A percentile compares a stretch with the other conserved stretches of the same genome.
phyloP scores from a whole-genome alignment of 2,888 invertebrate genomes.

The Acanthacorydalis orientalis region DNA sequence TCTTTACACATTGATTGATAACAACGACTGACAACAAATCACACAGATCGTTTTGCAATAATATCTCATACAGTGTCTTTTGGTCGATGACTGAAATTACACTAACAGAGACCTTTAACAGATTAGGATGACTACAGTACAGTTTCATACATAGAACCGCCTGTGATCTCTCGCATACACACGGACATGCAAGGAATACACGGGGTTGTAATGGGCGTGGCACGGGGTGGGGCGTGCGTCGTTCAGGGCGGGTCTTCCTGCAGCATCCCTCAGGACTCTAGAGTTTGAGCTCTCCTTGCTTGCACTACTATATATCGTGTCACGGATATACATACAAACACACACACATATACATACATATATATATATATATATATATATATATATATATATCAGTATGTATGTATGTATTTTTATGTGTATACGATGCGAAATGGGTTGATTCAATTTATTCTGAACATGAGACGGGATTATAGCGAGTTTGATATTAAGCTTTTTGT shows the following conservation, averaged over 20 bases:
- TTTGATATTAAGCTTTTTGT: no score
- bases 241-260: conserved; percentile 6
- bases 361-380: conserved; percentile 1
- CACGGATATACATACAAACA: not conserved
- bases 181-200: not conserved
- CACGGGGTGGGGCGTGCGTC: conserved; percentile 8
- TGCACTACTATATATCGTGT: not conserved
- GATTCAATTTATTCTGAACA: no score
- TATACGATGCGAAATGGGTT: no score
- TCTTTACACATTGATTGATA: no score
- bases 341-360: not conserved
- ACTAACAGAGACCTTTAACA: no score
- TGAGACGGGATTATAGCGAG: no score
- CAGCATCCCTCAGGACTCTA: conserved; percentile 9
- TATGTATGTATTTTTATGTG: not conserved
- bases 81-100: no score
- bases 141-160: no score
- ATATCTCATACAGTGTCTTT: no score
- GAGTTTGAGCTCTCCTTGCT: not conserved
- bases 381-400: not conserved
- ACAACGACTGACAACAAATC: no score
- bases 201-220: conserved; percentile 8
- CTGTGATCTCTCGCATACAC: not conserved
- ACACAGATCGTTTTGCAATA: no score
- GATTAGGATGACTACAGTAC: no score